Evolutionary conservation across 2,113 vertebrate genomes (phyloP), one percentile per base, ranked within the genome.

Genomic region (Ammodytes marinus): DNA sequence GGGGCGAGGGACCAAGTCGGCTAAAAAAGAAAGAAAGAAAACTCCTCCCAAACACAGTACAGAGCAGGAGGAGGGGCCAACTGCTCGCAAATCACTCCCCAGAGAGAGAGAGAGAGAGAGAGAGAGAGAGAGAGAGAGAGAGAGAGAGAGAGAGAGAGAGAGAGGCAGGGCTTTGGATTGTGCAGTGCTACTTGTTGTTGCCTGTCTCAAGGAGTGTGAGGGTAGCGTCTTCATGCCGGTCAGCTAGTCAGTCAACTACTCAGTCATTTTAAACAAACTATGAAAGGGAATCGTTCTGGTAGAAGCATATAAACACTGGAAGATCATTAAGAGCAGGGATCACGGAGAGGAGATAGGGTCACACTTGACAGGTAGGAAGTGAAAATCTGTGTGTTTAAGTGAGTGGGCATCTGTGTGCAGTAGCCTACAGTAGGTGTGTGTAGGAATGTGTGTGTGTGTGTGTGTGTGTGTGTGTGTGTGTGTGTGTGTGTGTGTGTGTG

Each of bases 1-100:
- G 77, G 37, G 65, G 69, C 53, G 67, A 77, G 89, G 79, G 85
- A 84, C 86, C 27, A 82, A 90, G 86, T 91, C 74, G 50, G 64
- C 77, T 78, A 13, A 77, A 86, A 82, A 57, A 89, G 67, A 84
- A 86, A 87, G 83, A 89, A 90, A 80, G 68, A 84, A 89, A 90
- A 88, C 84, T 92, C 92, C 89, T 88, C 88, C 92, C 93, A 91
- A 54, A 88, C 71, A 42, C 58, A 88, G 83, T 46, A 27, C 27
- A 61, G 86, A 79, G 83, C n/a, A 83, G 88, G 94, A 90, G 92
- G 91, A 91, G 97, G 88, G 94, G 95, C 88, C 55, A 92, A 76
- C 9, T 53, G 73, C 89, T 90, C 71, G 86, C 84, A 89, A 93
- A 95, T 92, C 94, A 83, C 94, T 93, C 83, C 94, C 92, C 87